Evolutionary conservation across 64 coral and sea anemone genomes (phyloP), one percentile per base, ranked within the genome.

Genomic region (Cladopsammia gracilis): DNA sequence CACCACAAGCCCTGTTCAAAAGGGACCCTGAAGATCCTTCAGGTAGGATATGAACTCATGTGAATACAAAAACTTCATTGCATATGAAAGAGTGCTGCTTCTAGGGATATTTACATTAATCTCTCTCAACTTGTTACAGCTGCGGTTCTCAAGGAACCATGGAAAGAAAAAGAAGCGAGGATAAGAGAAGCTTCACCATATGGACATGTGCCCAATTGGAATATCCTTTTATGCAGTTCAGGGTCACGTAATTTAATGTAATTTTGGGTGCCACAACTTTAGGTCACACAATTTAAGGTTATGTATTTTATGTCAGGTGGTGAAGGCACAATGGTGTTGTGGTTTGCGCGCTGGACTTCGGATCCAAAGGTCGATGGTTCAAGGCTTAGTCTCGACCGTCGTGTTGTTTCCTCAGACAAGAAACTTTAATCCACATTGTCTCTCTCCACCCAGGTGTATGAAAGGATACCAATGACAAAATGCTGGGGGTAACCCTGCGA

Each of bases 11-110:
- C 15, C 71, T 92, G 71, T 99, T 99, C 58, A 96, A 96, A 60
- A 96, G 92, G 45, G 94, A 99, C 44, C 98, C 98, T 22, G 98
- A 99, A 19, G 98, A 99, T 92, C 98, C 98, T 47, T 99, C 98
- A 92, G 98, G 98, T 99, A 95, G 53, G 12, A 10, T 56, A 56
- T 56, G 53, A 56, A 10, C 53, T 56, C 3, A 5, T 12, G 12
- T 7, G 53, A 0, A 10, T 12, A 56, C 7, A 56, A 56, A 7
- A 56, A 56, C 53, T 56, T 1, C 12, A 1, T 1, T 56, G 12
- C 12, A 12, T 56, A 56, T 34, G 34, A 34, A 34, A 34, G 34
- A 34, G 34, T 34, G 34, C 34, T 34, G 34, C 2, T 56, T 56
- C 53, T 56, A 10, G 1, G 53, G 53, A 12, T 56, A 56, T 56